Conservation (phyloP, 2,888 invertebrate species). For the Catocala fraxini region DNA sequence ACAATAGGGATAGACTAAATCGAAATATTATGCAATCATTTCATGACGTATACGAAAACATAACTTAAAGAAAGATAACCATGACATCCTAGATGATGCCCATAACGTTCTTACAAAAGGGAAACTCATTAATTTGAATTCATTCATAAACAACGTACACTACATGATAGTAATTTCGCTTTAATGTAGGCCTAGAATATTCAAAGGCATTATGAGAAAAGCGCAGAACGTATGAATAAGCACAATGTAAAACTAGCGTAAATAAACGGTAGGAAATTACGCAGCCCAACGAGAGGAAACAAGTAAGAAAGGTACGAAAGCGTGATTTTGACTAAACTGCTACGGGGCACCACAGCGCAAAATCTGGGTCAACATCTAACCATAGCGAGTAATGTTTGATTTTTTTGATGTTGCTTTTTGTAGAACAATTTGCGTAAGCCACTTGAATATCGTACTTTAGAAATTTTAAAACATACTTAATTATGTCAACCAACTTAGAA, state of each 20-base stretch:
- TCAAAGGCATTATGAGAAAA: conserved; percentile 49
- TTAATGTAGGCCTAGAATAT: conserved; percentile 16
- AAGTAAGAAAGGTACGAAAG: conserved; percentile 62
- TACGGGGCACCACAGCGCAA: conserved; percentile 24
- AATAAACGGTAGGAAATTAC: conserved; percentile 75
- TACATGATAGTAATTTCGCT: background rate
- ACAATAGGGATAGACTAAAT: too few relatives aligned
- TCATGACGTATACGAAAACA: too few relatives aligned
- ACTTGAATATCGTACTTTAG: too few relatives aligned
- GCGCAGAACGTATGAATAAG: conserved; percentile 63
- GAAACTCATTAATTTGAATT: too few relatives aligned
- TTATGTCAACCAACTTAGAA: too few relatives aligned
- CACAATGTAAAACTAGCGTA: conserved; percentile 71
- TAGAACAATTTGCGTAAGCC: too few relatives aligned
- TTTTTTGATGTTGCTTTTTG: too few relatives aligned
- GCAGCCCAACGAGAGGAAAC: conserved; percentile 65
- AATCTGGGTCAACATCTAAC: conserved; percentile 37
- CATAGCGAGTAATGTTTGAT: background rate
- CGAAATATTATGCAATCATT: too few relatives aligned
- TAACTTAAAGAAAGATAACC: background rate
- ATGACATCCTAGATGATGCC: background rate
- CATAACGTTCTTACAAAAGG: too few relatives aligned
- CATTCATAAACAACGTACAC: too few relatives aligned
- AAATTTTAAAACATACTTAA: too few relatives aligned
- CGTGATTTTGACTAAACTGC: conserved; percentile 52